Percentiles rank a stretch among this genome's conserved stretches.
These are phyloP conservation scores for Neotoxoptera formosana DNA, from an alignment of 1,140 invertebrate genomes.

Conservation along the genomic window DNA sequence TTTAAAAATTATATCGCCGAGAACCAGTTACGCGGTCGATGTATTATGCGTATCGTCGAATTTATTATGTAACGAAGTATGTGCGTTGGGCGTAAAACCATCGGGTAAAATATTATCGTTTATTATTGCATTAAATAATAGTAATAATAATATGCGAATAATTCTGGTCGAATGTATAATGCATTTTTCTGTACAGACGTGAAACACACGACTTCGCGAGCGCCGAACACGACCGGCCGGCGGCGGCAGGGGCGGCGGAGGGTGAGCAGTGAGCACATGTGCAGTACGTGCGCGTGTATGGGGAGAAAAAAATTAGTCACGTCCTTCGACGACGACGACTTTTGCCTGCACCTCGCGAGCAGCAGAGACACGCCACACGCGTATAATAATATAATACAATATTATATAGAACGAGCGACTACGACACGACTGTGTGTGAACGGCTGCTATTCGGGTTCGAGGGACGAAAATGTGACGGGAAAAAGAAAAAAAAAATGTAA, in stretches of 20 bases:
- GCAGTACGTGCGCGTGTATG: neutral
- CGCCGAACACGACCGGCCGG: neutral
- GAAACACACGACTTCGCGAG: neutral
- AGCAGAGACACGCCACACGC: neutral
- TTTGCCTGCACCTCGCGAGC: conserved; percentile 18
- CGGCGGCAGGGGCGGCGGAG: too few species aligned
- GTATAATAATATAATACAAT: too few species aligned
- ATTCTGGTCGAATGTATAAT: neutral
- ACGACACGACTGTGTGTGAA: neutral
- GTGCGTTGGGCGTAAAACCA: neutral
- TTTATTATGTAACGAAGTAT: neutral
- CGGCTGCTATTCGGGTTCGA: neutral
- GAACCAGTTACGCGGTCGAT: neutral
- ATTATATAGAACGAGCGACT: neutral
- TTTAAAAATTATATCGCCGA: neutral
- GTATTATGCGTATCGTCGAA: neutral
- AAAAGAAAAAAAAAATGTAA: neutral
- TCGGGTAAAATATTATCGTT: neutral
- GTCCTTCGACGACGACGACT: conserved; percentile 28
- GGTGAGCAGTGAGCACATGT: neutral
- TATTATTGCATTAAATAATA: neutral
- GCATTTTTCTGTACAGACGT: neutral
- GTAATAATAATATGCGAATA: neutral
- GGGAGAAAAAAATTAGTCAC: conserved; percentile 24
- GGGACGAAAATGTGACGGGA: neutral